Evolutionary conservation across 2,888 invertebrate genomes (phyloP), one percentile per base, ranked within the genome.

Genomic region (Leptarthrus brevirostris): DNA sequence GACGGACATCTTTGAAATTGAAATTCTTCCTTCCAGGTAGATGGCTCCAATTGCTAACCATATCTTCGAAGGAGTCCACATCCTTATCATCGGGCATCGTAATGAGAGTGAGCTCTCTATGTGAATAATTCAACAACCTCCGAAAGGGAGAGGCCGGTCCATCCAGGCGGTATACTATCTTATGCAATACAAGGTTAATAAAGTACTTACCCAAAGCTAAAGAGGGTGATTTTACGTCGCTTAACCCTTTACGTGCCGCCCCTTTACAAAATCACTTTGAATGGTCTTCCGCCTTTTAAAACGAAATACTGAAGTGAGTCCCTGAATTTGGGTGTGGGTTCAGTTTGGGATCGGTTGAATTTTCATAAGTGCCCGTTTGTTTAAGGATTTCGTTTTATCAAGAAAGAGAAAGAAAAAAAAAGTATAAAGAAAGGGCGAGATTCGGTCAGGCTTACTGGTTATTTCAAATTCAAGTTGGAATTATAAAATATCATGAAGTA

Each of bases 221-320:
- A 72, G 53, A 73, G 73, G 73, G 66, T 66, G 64, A 72, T 72
- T 72, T 72, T 72, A 72, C 61, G 61, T 61, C 58, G 70, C 70
- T 56, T 70, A 74, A 58, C 74, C 74, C 70, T 58, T 70, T 70
- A 58, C 58, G 26, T 61, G 66, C 73, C 66, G 53, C 66, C 73
- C 49, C 47, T 70, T 73, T 75, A 70, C 73, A 56, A 75, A 75
- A 75, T 75, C 75, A 74, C 73, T 73, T 74, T 69, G 74, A 61
- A 73, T 75, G 75, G 71, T 69, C 73, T 75, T 73, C 75, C 75
- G 75, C 73, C 75, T 74, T 75, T 75, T 74, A 75, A 75, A 75
- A 74, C 71, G 74, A 49, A 74, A 75, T 71, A 30, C 44, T 20
- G n/a, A 49, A 58, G 36, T 34, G 47, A 20, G 24, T 10, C 44